Base-by-base conservation (phyloP, 2,797 vertebrate genomes). In the Parauchenoglanis punctatus region DNA sequence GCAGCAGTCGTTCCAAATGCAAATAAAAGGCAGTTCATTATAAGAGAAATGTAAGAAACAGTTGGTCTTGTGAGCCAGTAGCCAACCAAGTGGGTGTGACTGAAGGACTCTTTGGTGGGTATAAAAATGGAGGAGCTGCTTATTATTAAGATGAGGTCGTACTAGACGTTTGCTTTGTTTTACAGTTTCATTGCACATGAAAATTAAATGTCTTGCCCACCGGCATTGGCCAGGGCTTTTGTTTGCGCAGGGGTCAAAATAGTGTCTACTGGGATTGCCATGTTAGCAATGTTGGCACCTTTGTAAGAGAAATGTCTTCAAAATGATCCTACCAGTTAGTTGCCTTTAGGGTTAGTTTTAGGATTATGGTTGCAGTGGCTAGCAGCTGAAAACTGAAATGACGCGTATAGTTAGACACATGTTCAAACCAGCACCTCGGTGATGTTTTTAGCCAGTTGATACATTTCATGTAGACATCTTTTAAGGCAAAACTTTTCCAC, bases 391-490 rank as follows among this genome's bases (percentile, higher is more conserved):
- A 72, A 68, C 31, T 23, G 54, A 46, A 76, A 58, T 40, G 13
- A 86, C 73, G 11, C 80, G 12, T 56, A 84, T 77, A 23, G 75
- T 77, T 83, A 75, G 31, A 85, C 81, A 70, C 46, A 83, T 61
- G 78, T 82, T 77, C 78, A 88, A 85, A 85, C 68, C 87, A 70
- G 84, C 61, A 87, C 76, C 86, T 81, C 88, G 87, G 83, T 81
- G 46, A 81, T 86, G 65, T 61, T 78, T 68, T 73, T 70, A 49
- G 72, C 56, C 28, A 84, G 25, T 40, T 11, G 31, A 17, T 52
- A 28, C 68, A 85, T 88, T 89, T 89, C 54, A 86, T 78, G 10
- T 68, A 54, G 67, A 81, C 76, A 73, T 59, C 49, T 73, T 63
- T 82, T 65, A 76, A 44, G 59, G 61, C 52, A 68, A 54, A 65